These are phyloP conservation scores for Teinopalpus imperialis DNA, from an alignment of 2,888 invertebrate genomes.

Conservation along the genomic window DNA sequence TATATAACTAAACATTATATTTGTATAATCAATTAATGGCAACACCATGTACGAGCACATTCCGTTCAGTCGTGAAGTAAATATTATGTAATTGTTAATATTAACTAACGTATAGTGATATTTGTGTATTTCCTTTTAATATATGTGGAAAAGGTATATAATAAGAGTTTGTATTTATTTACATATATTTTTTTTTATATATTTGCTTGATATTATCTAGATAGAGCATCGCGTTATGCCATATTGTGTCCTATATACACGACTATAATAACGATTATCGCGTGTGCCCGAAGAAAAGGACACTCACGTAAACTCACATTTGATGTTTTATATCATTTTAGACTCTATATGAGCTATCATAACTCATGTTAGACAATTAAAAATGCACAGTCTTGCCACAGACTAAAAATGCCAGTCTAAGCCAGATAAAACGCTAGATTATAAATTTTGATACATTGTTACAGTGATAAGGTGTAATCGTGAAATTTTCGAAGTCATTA, in stretches of 20 bases:
- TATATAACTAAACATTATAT: constrained; percentile 37
- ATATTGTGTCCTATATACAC: constrained; percentile 19
- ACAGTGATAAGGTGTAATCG: constrained; percentile 17
- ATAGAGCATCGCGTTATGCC: constrained; percentile 12
- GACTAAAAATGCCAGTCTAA: constrained; percentile 23
- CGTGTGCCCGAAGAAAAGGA: background rate
- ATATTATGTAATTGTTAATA: constrained; percentile 52
- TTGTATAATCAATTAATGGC: constrained; percentile 45
- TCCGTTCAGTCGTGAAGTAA: constrained; percentile 69
- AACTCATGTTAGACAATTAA: background rate
- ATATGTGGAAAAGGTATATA: constrained; percentile 19
- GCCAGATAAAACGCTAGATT: constrained; percentile 20
- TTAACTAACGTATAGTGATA: constrained; percentile 47
- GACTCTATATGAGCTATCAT: background rate
- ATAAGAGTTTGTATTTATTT: constrained; percentile 24
- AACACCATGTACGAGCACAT: constrained; percentile 70
- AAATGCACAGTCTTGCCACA: constrained; percentile 26
- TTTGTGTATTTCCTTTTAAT: constrained; percentile 41
- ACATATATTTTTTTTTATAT: constrained; percentile 17
- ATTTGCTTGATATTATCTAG: constrained; percentile 17
- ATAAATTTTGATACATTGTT: constrained; percentile 13
- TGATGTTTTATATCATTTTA: constrained; percentile 12
- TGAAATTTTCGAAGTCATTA: constrained; percentile 2
- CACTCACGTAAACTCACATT: constrained; percentile 9
- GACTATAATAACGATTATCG: background rate